Conservation (phyloP, 2,797 vertebrate genomes). For the Oreochromis mossambicus region DNA sequence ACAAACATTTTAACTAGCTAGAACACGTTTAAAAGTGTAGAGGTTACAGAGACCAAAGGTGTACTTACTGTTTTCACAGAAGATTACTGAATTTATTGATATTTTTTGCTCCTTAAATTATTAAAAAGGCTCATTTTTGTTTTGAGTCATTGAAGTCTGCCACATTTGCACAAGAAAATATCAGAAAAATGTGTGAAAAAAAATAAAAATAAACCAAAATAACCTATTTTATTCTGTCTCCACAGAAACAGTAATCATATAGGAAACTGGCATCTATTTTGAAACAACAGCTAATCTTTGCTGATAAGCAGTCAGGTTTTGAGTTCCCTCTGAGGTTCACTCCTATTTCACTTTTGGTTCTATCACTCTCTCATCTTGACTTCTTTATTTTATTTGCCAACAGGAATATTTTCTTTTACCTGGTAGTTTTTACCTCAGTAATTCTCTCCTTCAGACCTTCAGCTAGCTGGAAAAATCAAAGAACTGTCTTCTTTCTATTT, state of each 20-base stretch:
- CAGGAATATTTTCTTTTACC: background rate
- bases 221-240: background rate
- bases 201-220: background rate
- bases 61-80: background rate
- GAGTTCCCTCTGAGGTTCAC: background rate
- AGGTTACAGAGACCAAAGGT: background rate
- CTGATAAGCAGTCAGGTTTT: background rate
- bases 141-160: background rate
- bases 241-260: background rate
- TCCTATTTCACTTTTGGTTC: background rate
- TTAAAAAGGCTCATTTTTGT: background rate
- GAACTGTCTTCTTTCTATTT: too few species aligned
- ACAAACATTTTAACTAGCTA: background rate
- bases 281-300: background rate
- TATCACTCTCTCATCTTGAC: background rate
- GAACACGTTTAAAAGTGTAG: background rate
- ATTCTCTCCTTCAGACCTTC: background rate
- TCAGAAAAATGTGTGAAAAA: background rate
- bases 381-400: background rate
- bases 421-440: background rate
- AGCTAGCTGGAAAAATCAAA: background rate
- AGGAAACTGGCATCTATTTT: background rate
- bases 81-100: background rate
- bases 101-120: background rate
- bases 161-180: background rate